phyloP scores from a whole-genome alignment of 2,797 vertebrate species.

The Erithacus rubecula region DNA sequence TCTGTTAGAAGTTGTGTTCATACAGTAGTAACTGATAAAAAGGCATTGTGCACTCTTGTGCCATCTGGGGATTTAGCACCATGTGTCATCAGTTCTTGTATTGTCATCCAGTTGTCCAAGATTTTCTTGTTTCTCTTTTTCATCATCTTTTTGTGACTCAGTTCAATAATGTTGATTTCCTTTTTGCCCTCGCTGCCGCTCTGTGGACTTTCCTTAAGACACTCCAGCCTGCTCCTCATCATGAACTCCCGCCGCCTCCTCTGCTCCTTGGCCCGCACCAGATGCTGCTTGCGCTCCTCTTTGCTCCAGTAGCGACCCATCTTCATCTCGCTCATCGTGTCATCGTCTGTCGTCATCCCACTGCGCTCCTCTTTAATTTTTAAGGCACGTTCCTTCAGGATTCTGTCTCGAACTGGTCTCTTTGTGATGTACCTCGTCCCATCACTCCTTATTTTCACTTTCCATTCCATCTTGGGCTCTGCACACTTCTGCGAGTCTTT shows the following conservation, averaged over 20 bases:
- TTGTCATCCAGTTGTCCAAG: conserved; percentile 99
- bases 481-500: conserved; percentile 80
- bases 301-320: conserved; percentile 98
- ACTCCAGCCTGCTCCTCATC: conserved; percentile 93
- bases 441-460: conserved; percentile 94
- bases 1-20: conserved; percentile 72
- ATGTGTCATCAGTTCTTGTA: conserved; percentile 98
- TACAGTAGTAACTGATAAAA: conserved; percentile 98
- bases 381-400: conserved; percentile 92
- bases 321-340: conserved; percentile 97
- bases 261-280: conserved; percentile 93
- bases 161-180: conserved; percentile 93
- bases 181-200: conserved; percentile 88
- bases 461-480: conserved; percentile 96
- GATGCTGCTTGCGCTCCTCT: conserved; percentile 94
- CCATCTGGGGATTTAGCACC: conserved; percentile 93
- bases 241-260: conserved; percentile 90
- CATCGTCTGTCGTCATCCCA: conserved; percentile 95
- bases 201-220: conserved; percentile 89
- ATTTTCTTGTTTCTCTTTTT: conserved; percentile 99
- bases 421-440: conserved; percentile 96
- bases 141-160: conserved; percentile 99
- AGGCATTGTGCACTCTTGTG: conserved; percentile 91
- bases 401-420: conserved; percentile 92
- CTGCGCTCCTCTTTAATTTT: conserved; percentile 97